Evolutionary conservation across 2,797 vertebrate genomes (phyloP).

Genomic region (Enteromius viviparus): DNA sequence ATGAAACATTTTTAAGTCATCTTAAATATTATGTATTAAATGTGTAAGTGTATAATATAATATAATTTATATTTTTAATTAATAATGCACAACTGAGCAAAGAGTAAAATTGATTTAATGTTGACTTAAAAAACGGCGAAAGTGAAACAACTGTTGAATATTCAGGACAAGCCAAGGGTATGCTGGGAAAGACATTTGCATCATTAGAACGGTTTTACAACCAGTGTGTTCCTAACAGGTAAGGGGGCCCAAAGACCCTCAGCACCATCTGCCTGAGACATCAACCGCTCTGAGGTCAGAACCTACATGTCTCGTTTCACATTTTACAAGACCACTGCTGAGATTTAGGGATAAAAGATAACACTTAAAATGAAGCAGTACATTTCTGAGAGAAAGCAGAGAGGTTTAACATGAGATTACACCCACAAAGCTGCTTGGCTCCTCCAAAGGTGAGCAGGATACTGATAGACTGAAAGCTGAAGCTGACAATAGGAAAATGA

Average conservation of each 20-base stretch:
- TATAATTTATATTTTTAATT: neutral
- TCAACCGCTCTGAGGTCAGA: constrained; percentile 26
- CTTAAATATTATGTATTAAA: neutral
- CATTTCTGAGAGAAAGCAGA: constrained; percentile 5
- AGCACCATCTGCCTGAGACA: constrained; percentile 39
- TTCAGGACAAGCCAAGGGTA: neutral
- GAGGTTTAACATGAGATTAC: constrained; percentile 32
- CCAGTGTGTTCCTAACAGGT: constrained; percentile 23
- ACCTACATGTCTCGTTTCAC: constrained; percentile 15
- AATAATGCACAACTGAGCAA: neutral
- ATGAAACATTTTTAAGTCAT: neutral
- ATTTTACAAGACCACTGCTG: constrained; percentile 27
- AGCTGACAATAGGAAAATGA: constrained; percentile 33
- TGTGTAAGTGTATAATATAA: neutral
- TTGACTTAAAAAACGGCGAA: neutral
- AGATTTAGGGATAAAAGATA: constrained; percentile 35
- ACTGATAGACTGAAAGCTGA: constrained; percentile 16
- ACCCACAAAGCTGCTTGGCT: constrained; percentile 22
- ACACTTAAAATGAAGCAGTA: constrained; percentile 11
- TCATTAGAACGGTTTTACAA: constrained; percentile 11
- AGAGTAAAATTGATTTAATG: neutral
- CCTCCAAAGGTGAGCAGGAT: constrained; percentile 23
- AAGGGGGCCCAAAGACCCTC: constrained; percentile 23
- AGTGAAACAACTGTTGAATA: constrained; percentile 10
- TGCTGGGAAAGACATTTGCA: constrained; percentile 1